Evolutionary conservation across 2,797 vertebrate species (phyloP).

Genomic region (Nyctibius grandis): DNA sequence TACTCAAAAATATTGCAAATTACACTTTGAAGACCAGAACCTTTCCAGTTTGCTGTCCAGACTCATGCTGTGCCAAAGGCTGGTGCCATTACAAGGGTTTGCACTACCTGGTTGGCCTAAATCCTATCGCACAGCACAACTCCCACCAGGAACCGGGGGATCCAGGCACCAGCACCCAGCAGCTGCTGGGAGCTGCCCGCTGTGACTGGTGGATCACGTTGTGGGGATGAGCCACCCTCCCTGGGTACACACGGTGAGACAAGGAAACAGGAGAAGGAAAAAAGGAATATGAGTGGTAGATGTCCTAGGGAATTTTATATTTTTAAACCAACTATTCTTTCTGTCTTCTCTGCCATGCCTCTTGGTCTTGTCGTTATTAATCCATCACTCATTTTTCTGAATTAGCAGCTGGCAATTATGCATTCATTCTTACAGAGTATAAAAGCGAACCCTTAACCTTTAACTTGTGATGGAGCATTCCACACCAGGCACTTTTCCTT

Average conservation of each 20-base stretch:
- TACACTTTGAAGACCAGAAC: not conserved
- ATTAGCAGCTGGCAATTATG: not conserved
- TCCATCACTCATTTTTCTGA: not conserved
- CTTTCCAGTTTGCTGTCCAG: not conserved
- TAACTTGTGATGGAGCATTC: not conserved
- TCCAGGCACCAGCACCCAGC: not conserved
- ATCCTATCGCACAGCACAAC: not conserved
- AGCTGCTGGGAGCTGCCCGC: not conserved
- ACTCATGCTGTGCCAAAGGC: not conserved
- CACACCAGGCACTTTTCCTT: not conserved
- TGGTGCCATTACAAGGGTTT: not conserved
- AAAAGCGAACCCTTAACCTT: slow-evolving; percentile 3
- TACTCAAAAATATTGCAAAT: not conserved
- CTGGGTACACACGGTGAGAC: accelerated
- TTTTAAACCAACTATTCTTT: not conserved
- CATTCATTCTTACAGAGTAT: not conserved
- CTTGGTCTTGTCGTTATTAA: not conserved
- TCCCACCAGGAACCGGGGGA: accelerated
- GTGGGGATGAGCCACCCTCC: accelerated
- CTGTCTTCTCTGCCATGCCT: not conserved
- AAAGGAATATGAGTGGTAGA: not conserved
- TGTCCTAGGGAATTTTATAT: not conserved
- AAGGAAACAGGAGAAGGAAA: not conserved
- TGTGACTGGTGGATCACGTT: accelerated
- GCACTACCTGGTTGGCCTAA: not conserved